Evolutionary conservation across 2,797 vertebrate species (phyloP), one percentile per base, ranked within the genome.

Genomic region (Odontamblyopus lacepedii): DNA sequence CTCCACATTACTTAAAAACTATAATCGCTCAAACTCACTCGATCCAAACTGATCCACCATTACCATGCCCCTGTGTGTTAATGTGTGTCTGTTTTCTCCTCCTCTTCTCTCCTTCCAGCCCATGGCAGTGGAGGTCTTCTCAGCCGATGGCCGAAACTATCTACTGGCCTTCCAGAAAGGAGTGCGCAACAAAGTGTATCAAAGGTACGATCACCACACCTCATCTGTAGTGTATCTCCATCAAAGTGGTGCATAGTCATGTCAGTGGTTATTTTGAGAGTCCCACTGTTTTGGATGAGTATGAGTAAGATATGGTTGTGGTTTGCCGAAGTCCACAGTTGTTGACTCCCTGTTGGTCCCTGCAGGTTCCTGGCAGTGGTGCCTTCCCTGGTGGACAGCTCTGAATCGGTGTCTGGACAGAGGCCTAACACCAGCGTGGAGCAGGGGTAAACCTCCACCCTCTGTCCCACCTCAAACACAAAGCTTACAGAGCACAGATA

Each of bases 391-490:
- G 97, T 96, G 0, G 98, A 99, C 93, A 99, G 98, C 91, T 99
- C 97, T 0, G 98, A 99, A 84, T 99, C 97, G 0, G 98, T 99
- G 7, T 99, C 98, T 23, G 98, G 98, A 44, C 98, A 99, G 83
- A 95, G 97, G 63, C 97, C 98, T 1, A 99, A 99, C 92, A 99
- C 98, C 80, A 99, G 98, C 1, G 98, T 99, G 13, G 98, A 99
- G 53, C 97, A 99, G 79, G 98, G 98, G 98, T 98, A 93, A 73
- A 2, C n/a, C 13, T 27, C 6, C 30, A 48, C 44, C 44, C 13
- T 48, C 13, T 48, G 44, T 4, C 3, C 44, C 44, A 48, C 44
- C 13, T 3, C 12, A 48, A 13, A 48, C 44, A 48, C 23, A 56
- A 8, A 9, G 18, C 3, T 11, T 56, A 8, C 3, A 12, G n/a